These are phyloP conservation scores for Eucera pruinosa DNA, from an alignment of 2,888 invertebrate genomes.

Conservation along the genomic window DNA sequence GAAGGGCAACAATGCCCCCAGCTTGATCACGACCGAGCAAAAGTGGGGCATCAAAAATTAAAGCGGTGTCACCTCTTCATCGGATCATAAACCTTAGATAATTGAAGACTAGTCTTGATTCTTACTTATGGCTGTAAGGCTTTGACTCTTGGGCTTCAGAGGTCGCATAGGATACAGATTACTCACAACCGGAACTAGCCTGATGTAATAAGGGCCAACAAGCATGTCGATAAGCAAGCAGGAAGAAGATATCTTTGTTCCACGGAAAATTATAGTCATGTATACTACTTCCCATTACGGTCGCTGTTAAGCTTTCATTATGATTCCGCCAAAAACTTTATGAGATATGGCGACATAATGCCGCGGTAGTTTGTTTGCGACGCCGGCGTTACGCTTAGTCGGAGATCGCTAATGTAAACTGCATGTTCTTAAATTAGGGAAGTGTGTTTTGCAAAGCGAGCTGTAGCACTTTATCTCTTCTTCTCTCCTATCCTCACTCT, in stretches of 20 bases:
- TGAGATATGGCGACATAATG: conserved; percentile 31
- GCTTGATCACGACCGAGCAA: no score
- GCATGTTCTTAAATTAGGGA: conserved; percentile 52
- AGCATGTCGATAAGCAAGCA: conserved; percentile 9
- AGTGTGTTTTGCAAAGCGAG: conserved; percentile 34
- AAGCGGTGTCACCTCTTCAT: no score
- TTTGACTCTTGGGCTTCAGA: no score
- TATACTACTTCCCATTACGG: conserved; percentile 31
- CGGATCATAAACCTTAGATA: no score
- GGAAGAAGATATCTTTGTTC: conserved; percentile 13
- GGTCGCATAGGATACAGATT: no score
- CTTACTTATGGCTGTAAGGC: no score
- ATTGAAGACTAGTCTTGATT: no score
- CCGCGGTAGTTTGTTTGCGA: conserved; percentile 23
- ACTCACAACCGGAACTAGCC: no score
- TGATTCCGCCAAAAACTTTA: conserved; percentile 47
- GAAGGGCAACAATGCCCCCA: no score
- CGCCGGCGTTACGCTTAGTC: conserved; percentile 4
- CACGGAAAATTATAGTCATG: conserved; percentile 1
- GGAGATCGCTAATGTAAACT: conserved; percentile 49
- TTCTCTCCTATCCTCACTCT: neutral
- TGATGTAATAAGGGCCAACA: conserved; percentile 14
- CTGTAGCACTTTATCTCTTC: conserved; percentile 47
- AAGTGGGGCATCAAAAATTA: no score
- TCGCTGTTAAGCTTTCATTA: conserved; percentile 48